Base-by-base conservation (phyloP, 2,888 invertebrate species). In the Lapara coniferarum region DNA sequence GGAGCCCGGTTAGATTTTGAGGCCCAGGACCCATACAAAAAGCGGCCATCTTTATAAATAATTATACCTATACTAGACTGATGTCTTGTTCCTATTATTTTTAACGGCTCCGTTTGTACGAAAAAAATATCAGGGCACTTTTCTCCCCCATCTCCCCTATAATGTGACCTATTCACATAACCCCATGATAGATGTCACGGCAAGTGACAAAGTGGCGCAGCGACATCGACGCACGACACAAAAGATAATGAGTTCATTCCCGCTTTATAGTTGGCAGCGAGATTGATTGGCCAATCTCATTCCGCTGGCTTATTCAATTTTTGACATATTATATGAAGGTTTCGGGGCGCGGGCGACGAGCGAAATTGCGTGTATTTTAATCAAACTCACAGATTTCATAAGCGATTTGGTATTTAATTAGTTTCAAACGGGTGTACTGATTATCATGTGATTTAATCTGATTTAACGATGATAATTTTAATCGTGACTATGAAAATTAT, bases 231-330 rank as follows among this genome's bases (percentile, higher is more conserved):
- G 74, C 71, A 55, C 70, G 73, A 71, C 71, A 70, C 74, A 71
- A 72, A 71, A 71, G 73, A 66, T 75, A 75, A 78, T 74, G 75
- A 76, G 75, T 72, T 72, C 72, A 72, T 74, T 70, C 49, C 69
- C 70, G 66, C 68, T 72, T 71, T 71, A 74, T 73, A 63, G 63
- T 63, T 63, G 63, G 63, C 63, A 63, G 63, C 63, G 63, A 71
- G 74, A 72, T 75, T 72, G 67, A 74, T 71, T 71, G 66, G 55
- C 67, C 72, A 75, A 72, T 74, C 72, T 69, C 71, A 74, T 74
- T 77, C 66, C 58, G 63, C 72, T 63, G 71, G 70, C 67, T 74
- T 71, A 74, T 73, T 74, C 73, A 71, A 74, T 72, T 71, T 71
- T 75, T 73, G 70, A 66, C 70, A 68, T 51, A 59, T 53, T 49